Percentiles rank a stretch among this genome's conserved stretches.
Evolutionary conservation across 2,888 invertebrate genomes (phyloP).

Genomic region (Eristalis tenax): DNA sequence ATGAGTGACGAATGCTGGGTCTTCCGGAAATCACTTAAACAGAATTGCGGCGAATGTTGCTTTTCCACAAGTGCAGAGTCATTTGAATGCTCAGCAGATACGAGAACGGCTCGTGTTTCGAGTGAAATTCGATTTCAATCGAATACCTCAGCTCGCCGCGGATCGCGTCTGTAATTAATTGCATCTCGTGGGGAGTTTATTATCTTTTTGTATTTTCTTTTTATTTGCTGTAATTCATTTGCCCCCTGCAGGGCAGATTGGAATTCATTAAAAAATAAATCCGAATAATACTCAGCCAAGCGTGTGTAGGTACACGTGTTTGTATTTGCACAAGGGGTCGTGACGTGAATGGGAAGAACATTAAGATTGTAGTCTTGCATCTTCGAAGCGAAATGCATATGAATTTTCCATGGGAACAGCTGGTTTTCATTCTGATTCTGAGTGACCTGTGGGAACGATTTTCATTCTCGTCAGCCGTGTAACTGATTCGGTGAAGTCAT

Average conservation of each 20-base stretch:
- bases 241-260: neutral
- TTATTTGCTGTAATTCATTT: constrained; percentile 2
- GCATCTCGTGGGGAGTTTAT: constrained; percentile 19
- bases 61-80: neutral
- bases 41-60: neutral
- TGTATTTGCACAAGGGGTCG: neutral
- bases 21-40: neutral
- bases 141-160: neutral
- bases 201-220: neutral
- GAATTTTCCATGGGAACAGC: neutral
- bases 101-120: neutral
- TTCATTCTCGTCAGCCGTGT: no score
- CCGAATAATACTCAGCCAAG: neutral
- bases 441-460: neutral
- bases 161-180: constrained; percentile 21
- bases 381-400: neutral
- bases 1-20: neutral
- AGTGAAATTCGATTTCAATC: neutral
- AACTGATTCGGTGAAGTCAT: no score
- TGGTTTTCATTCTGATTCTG: neutral
- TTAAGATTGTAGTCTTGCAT: neutral
- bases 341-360: neutral
- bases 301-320: neutral
- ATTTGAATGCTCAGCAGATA: neutral
- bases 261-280: neutral